These are phyloP conservation scores for Ichneumon xanthorius DNA, from an alignment of 2,888 invertebrate genomes.

Conservation along the genomic window DNA sequence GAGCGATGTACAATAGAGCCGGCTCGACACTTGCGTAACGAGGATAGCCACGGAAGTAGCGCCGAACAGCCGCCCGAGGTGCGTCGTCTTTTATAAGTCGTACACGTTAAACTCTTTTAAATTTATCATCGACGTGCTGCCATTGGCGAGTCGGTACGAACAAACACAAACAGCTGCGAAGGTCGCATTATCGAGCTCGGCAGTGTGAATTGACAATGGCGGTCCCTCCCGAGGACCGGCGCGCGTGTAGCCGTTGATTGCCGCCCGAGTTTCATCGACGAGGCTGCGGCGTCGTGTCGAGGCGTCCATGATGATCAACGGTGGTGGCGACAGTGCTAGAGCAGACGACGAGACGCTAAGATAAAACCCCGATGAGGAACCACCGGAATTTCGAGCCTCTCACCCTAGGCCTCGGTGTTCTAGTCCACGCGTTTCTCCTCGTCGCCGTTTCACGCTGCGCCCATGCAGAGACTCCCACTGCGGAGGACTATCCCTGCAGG, in stretches of 20 bases:
- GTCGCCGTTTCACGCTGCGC: conserved; percentile 52
- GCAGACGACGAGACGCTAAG: conserved; percentile 35
- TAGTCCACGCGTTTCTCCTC: conserved; percentile 43
- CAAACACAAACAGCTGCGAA: conserved; percentile 23
- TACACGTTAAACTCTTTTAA: conserved; percentile 45
- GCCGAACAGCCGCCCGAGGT: conserved; percentile 49
- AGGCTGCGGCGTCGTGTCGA: neutral
- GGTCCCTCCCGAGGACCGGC: conserved; percentile 5
- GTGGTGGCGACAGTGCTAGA: neutral
- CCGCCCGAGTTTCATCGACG: neutral
- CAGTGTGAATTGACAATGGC: conserved; percentile 49
- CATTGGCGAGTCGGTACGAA: neutral
- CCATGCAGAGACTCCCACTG: conserved; percentile 47
- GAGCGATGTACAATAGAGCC: conserved; percentile 59
- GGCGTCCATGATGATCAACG: conserved; percentile 36
- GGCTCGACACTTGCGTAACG: conserved; percentile 59
- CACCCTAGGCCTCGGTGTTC: conserved; percentile 35
- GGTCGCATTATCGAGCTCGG: conserved; percentile 26
- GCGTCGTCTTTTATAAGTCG: conserved; percentile 47
- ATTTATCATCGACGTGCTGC: conserved; percentile 26
- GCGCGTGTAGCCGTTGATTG: conserved; percentile 10
- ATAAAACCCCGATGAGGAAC: conserved; percentile 61
- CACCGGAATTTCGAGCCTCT: conserved; percentile 48
- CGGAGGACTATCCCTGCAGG: conserved; percentile 62
- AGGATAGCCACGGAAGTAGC: neutral